phyloP scores from a whole-genome alignment of 2,797 vertebrate genomes.

The Ptychobarbus kaznakovi region DNA sequence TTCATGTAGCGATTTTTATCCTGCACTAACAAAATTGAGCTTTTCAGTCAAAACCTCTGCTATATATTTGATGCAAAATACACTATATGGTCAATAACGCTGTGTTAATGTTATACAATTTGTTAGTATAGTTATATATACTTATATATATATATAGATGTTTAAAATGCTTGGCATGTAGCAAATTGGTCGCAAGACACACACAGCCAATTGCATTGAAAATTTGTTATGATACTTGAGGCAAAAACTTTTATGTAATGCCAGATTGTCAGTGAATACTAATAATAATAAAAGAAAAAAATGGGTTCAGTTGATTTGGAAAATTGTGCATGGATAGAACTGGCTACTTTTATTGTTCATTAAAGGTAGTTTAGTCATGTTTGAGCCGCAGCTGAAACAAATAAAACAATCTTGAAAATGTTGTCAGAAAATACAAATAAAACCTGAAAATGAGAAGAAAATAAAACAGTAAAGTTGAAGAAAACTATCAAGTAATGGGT shows the following conservation, averaged over 20 bases:
- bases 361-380: background rate
- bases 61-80: background rate
- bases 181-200: background rate
- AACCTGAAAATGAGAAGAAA: background rate
- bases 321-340: background rate
- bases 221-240: background rate
- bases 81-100: background rate
- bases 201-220: background rate
- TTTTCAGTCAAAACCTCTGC: background rate
- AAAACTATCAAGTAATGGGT: background rate
- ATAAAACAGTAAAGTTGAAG: background rate
- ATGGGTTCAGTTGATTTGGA: background rate
- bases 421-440: background rate
- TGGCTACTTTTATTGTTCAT: background rate
- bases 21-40: background rate
- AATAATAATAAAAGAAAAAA: no score
- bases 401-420: background rate
- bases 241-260: background rate
- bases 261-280: background rate
- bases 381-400: background rate
- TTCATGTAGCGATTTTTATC: background rate
- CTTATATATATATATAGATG: background rate
- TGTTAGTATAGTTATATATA: background rate
- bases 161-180: background rate
- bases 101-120: background rate